Conservation (phyloP, 2,888 invertebrate species). For the Eustalomyia histrio region DNA sequence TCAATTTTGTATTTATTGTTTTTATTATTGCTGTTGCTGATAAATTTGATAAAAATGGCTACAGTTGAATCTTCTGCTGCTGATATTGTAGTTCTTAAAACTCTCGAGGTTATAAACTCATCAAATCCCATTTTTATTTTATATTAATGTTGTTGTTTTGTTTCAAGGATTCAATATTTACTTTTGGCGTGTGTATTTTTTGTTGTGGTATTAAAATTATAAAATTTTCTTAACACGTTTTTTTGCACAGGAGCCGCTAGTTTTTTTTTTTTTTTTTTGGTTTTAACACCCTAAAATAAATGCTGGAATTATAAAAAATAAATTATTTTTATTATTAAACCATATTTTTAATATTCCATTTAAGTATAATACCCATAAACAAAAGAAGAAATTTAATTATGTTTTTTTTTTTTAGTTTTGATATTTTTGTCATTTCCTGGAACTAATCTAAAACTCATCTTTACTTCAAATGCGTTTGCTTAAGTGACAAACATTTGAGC, state of each 20-base stretch:
- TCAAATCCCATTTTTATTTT: constrained; percentile 67
- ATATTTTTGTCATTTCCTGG: neutral
- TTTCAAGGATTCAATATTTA: constrained; percentile 11
- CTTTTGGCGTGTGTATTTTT: neutral
- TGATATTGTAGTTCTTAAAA: constrained; percentile 51
- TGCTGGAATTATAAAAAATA: constrained; percentile 3
- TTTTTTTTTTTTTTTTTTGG: neutral
- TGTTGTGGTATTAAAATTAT: neutral
- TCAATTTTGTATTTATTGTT: constrained; percentile 26
- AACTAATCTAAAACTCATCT: neutral
- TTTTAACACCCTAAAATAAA: neutral
- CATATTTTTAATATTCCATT: neutral
- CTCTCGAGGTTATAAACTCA: constrained; percentile 49
- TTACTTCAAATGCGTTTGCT: neutral
- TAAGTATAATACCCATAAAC: constrained; percentile 3
- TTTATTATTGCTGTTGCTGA: constrained; percentile 40
- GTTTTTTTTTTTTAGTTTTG: neutral
- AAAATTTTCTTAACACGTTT: constrained; percentile 1
- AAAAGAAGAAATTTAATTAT: neutral
- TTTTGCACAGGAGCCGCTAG: neutral
- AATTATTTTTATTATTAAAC: neutral
- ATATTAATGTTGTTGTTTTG: constrained; percentile 30
- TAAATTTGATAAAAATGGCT: constrained; percentile 26
- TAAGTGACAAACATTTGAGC: neutral
- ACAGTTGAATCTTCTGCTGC: constrained; percentile 28